Conservation (phyloP, 2,113 vertebrate genomes). For the Rhinolophus ferrumequinum region DNA sequence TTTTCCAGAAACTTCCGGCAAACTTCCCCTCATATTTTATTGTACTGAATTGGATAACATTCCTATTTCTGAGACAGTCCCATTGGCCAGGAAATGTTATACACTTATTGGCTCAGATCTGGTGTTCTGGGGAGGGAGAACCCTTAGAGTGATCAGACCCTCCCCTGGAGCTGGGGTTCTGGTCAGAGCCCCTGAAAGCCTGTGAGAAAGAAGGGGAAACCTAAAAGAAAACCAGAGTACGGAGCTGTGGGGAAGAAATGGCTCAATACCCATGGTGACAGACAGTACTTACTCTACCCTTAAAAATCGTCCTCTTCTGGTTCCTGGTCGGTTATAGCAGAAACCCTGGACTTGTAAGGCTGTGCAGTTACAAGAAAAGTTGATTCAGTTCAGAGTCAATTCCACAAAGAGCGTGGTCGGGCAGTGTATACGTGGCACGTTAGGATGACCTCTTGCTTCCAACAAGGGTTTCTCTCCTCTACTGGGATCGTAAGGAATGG, state of each 20-base stretch:
- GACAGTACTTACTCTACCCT: neutral
- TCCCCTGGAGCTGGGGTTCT: neutral
- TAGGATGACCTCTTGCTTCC: neutral
- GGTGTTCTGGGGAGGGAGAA: neutral
- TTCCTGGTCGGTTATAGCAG: neutral
- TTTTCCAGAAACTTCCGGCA: constrained; percentile 11
- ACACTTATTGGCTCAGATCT: neutral
- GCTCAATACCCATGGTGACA: neutral
- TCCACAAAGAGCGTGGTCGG: neutral
- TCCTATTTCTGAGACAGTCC: constrained; percentile 5
- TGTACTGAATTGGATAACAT: neutral
- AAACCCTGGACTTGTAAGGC: neutral
- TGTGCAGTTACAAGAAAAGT: neutral
- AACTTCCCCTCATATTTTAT: neutral
- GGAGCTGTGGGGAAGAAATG: neutral
- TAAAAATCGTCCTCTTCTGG: neutral
- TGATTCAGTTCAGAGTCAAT: neutral
- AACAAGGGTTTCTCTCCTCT: neutral
- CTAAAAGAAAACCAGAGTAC: neutral
- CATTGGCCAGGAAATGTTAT: neutral
- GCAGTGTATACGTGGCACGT: neutral
- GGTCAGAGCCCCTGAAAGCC: neutral
- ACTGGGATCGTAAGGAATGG: neutral
- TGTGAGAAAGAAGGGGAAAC: neutral
- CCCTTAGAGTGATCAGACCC: neutral